phyloP scores from a whole-genome alignment of 1,140 invertebrate species.

The Hyles euphorbiae region DNA sequence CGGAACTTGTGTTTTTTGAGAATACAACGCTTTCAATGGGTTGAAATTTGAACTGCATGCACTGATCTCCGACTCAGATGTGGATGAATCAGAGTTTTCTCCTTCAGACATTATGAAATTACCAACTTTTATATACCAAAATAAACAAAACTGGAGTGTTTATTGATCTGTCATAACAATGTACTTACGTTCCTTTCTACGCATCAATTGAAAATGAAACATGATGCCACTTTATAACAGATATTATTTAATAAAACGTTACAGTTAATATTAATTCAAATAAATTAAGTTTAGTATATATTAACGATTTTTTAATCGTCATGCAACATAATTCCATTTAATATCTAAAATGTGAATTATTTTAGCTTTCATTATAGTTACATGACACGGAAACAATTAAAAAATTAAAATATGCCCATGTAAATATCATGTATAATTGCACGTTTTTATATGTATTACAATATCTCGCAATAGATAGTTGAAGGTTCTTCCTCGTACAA shows the following conservation, averaged over 20 bases:
- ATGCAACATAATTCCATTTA: no score
- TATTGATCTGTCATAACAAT: not conserved
- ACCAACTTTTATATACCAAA: constrained; percentile 21
- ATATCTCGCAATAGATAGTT: constrained; percentile 52
- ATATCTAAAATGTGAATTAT: no score
- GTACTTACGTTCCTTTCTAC: constrained; percentile 11
- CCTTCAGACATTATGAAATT: constrained; percentile 32
- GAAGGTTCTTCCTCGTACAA: constrained; percentile 52
- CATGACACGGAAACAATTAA: constrained; percentile 11
- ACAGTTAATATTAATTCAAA: no score
- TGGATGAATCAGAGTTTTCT: constrained; percentile 40
- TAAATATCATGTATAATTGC: constrained; percentile 28
- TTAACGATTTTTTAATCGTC: no score
- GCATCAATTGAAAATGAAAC: not conserved
- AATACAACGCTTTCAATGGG: constrained; percentile 80
- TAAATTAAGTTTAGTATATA: no score
- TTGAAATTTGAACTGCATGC: constrained; percentile 80
- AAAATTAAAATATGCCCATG: constrained; percentile 13
- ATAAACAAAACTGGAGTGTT: constrained; percentile 7
- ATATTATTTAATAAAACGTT: no score
- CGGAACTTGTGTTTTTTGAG: constrained; percentile 73
- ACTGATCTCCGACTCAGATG: constrained; percentile 79
- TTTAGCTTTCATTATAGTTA: not conserved
- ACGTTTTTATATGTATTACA: constrained; percentile 39
- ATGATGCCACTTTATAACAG: no score